Evolutionary conservation across 2,113 vertebrate species (phyloP), one percentile per base, ranked within the genome.

Genomic region (Cricetomys ansorgei): DNA sequence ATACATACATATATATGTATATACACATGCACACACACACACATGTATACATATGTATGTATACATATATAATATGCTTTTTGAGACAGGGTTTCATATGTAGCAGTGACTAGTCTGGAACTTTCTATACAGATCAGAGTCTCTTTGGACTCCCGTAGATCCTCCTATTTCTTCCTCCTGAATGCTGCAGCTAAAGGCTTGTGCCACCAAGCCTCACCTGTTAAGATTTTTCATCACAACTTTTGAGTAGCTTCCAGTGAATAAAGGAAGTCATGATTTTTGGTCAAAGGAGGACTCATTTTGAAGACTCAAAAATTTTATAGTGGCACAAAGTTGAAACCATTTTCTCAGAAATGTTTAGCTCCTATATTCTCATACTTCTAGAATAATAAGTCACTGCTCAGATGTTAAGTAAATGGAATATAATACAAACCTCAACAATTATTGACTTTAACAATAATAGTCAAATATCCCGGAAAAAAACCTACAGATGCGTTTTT

Each of bases 191-290:
- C 43, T 72, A 72, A 43, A 43, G 70, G 70, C 40, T 73, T 73
- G 2, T 73, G 21, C 40, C 40, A 73, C 0, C 73, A 76, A 34
- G 64, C 10, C 40, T 4, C 70, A 43, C 40, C 65, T 77, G 43
- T 27, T 5, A 67, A 77, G 31, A 77, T 2, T 57, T 79, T 45
- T 40, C 84, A 50, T 89, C 50, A 79, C 16, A 23, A 87, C 40
- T 72, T 93, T 94, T 80, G 87, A 40, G 34, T 48, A 59, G 34
- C 80, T 92, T 70, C 89, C 55, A 70, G 0, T 86, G 40, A 95
- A 53, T 29, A 92, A 87, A 70, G 29, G 79, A 89, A 95, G 55
- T 15, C 23, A 27, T 85, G 50, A 77, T 59, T 92, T 13, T 86
- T 1, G 87, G 3, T 27, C 27, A 70, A 81, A 87, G 45, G 88